phyloP scores from a whole-genome alignment of 2,888 invertebrate genomes.

The Meiosimyza decipiens region DNA sequence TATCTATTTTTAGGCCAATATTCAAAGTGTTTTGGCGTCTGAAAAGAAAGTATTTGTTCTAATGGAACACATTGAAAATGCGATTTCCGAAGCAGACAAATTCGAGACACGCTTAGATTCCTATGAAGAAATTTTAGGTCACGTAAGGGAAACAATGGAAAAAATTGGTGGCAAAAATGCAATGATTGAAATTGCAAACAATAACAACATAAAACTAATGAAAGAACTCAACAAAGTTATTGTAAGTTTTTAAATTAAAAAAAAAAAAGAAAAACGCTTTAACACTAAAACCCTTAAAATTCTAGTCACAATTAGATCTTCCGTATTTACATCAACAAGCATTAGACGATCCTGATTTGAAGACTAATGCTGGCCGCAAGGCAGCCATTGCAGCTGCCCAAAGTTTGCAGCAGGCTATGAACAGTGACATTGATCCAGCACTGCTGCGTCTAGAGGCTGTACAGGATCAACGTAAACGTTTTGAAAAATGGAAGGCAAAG shows the following conservation, averaged over 20 bases:
- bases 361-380: conserved; percentile 72
- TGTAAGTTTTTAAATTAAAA: conserved; percentile 68
- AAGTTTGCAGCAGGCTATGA: conserved; percentile 80
- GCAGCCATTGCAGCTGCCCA: conserved; percentile 78
- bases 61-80: conserved; percentile 83
- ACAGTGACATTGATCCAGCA: conserved; percentile 74
- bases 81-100: conserved; percentile 78
- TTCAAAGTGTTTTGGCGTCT: conserved; percentile 91
- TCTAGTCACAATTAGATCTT: conserved; percentile 76
- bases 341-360: conserved; percentile 79
- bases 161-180: conserved; percentile 92
- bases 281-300: conserved; percentile 23
- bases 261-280: background rate
- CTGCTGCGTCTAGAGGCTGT: conserved; percentile 78
- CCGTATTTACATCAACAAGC: conserved; percentile 75
- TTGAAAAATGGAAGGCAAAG: conserved; percentile 80
- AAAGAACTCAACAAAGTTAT: conserved; percentile 83
- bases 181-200: conserved; percentile 85
- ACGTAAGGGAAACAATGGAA: conserved; percentile 88
- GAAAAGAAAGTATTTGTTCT: conserved; percentile 81
- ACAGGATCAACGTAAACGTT: conserved; percentile 81
- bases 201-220: conserved; percentile 83
- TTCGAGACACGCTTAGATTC: conserved; percentile 79
- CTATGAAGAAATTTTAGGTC: conserved; percentile 85
- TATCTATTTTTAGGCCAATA: conserved; percentile 73